A percentile compares a stretch with the other conserved stretches of the same genome.
Conservation (phyloP, 2,888 invertebrate genomes). For the Pyrochroa serraticornis region DNA sequence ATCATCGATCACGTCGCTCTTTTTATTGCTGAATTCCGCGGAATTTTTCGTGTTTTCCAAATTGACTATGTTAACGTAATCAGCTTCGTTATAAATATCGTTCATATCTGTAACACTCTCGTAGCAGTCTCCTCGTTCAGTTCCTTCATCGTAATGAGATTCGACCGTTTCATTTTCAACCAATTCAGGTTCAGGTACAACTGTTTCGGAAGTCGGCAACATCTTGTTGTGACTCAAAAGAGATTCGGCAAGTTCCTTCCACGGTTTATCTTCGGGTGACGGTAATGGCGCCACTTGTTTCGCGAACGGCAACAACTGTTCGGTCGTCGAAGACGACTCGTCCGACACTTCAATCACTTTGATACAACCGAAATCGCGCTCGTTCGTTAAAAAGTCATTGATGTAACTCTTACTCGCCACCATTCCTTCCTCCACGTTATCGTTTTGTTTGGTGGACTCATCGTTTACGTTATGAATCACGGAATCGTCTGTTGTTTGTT, state of each 20-base stretch:
- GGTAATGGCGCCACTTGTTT: slow-evolving; percentile 52
- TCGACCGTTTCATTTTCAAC: background rate
- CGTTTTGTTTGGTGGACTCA: slow-evolving; percentile 3
- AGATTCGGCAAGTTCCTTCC: slow-evolving; percentile 52
- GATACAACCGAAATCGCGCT: slow-evolving; percentile 13
- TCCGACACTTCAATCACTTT: slow-evolving; percentile 14
- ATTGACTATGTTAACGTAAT: slow-evolving; percentile 46
- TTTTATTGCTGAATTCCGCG: slow-evolving; percentile 29
- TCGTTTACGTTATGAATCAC: slow-evolving; percentile 15
- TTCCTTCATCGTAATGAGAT: slow-evolving; percentile 6
- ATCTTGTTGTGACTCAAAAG: slow-evolving; percentile 41
- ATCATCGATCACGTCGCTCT: slow-evolving; percentile 54
- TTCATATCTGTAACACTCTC: slow-evolving; percentile 19
- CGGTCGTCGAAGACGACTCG: slow-evolving; percentile 23
- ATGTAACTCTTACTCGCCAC: background rate
- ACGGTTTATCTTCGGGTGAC: slow-evolving; percentile 57
- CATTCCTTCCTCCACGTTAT: background rate
- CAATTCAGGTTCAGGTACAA: background rate
- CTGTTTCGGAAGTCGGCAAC: slow-evolving; percentile 24
- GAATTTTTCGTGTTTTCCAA: slow-evolving; percentile 42
- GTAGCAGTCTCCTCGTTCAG: slow-evolving; percentile 10
- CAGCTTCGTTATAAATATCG: slow-evolving; percentile 42
- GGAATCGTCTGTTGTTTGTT: slow-evolving; percentile 3
- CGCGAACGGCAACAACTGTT: slow-evolving; percentile 19
- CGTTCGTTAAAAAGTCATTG: slow-evolving; percentile 16